These are phyloP conservation scores for Tragelaphus imberbis DNA, from an alignment of 2,113 vertebrate species.

Conservation along the genomic window DNA sequence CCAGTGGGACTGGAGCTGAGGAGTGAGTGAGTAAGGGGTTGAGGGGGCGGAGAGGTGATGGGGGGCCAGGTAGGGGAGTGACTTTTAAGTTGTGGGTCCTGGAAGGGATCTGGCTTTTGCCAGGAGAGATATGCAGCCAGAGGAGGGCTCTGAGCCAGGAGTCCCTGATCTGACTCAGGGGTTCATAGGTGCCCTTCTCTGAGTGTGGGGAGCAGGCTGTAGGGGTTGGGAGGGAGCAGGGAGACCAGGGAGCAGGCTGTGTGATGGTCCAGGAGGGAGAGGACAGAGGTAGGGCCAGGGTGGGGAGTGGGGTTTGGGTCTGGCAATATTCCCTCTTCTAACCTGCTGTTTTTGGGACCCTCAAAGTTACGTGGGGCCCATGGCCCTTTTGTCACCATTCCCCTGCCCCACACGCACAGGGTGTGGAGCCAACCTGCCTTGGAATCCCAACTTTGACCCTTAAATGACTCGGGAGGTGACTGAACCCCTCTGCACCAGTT, in stretches of 20 bases:
- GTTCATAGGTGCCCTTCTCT: neutral
- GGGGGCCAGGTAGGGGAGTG: neutral
- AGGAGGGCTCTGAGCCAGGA: neutral
- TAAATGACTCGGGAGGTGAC: too few species aligned
- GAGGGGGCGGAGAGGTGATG: neutral
- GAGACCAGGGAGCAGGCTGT: neutral
- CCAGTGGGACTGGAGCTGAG: accelerated
- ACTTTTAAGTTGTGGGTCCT: accelerated
- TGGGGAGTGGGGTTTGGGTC: neutral
- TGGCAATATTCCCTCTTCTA: neutral
- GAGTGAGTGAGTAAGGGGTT: neutral
- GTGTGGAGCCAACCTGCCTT: neutral
- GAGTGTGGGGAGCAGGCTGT: neutral
- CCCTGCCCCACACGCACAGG: accelerated
- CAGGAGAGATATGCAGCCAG: neutral
- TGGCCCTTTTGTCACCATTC: neutral
- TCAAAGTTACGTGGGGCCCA: neutral
- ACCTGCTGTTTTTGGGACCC: neutral
- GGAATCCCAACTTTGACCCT: neutral
- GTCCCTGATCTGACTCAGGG: neutral
- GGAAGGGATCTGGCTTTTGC: neutral
- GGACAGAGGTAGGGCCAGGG: neutral
- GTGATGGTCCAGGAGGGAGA: neutral
- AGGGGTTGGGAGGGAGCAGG: neutral
- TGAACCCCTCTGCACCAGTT: neutral